Evolutionary conservation across 2,888 invertebrate species (phyloP).

Genomic region (Chrysotoxum bicinctum): DNA sequence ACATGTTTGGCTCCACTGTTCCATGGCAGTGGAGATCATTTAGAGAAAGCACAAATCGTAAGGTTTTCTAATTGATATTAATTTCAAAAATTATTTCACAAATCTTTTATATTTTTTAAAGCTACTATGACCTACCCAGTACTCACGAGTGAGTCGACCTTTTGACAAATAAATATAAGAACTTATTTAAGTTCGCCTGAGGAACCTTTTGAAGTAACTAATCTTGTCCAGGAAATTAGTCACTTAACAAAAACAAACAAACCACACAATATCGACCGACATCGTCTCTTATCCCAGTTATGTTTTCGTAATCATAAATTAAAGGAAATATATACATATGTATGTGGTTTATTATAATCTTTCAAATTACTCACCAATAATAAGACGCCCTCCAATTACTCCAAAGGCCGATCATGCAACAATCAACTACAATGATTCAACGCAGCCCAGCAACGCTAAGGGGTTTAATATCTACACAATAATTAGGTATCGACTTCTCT

Average conservation of each 20-base stretch:
- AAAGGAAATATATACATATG: neutral
- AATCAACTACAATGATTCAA: constrained; percentile 1
- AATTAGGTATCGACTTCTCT: neutral
- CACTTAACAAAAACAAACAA: constrained; percentile 7
- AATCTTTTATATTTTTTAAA: neutral
- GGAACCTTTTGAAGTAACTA: too few species aligned
- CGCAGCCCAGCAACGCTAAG: neutral
- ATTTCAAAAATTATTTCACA: neutral
- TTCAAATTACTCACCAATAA: constrained; percentile 39
- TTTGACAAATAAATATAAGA: too few species aligned
- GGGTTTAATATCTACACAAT: neutral
- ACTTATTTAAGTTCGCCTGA: too few species aligned
- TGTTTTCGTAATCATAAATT: neutral
- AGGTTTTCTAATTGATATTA: too few species aligned
- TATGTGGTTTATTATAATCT: constrained; percentile 3
- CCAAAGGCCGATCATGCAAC: constrained; percentile 15
- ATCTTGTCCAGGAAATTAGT: constrained; percentile 25
- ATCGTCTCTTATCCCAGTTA: neutral
- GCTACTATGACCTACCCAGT: too few species aligned
- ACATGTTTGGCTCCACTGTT: too few species aligned
- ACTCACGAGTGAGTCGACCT: neutral
- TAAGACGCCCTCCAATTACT: constrained; percentile 9
- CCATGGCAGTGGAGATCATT: too few species aligned
- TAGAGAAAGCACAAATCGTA: too few species aligned
- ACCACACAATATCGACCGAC: neutral